Base-by-base conservation (phyloP, 2,113 vertebrate genomes). In the Turnix velox region DNA sequence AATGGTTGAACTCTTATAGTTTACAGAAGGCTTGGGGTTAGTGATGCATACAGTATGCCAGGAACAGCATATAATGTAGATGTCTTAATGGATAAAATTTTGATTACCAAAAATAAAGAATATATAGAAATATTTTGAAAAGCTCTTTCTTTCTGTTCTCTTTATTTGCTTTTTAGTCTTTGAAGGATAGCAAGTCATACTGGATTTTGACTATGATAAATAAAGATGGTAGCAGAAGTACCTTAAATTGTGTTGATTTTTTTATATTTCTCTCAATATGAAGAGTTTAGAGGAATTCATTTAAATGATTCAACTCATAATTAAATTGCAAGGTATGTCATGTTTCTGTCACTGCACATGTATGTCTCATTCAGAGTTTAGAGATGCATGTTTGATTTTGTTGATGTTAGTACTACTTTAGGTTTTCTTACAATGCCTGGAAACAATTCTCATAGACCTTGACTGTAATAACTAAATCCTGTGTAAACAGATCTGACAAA, bases 1-100 rank as follows among this genome's bases (percentile, higher is more conserved):
- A 94, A 82, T 96, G 87, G 87, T 90, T 97, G 93, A 95, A 91
- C 58, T 94, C 57, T 92, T 90, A 33, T 11, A 77, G 33, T 96
- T 92, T 93, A 92, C 77, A 55, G 83, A 84, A 96, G 95, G 74
- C 80, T 62, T 84, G 87, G 80, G 76, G 79, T 94, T 84, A 92
- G 85, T 95, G 85, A 90, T 96, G 80, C 72, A 63, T 88, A 93
- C 40, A 80, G 57, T 89, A 42, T 81, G 88, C 35, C 66, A 94
- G 61, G 33, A 94, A 55, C 66, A 78, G 39, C 37, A 51, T 88
- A 84, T 87, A 83, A 86, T 94, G 23, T 96, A 84, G 76, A 90
- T 88, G 14, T 84, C 75, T 94, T 91, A 95, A 88, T 85, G 72
- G 88, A 62, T 87, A 79, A 90, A 93, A 85, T 91, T 46, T 92